These are phyloP conservation scores for Charaxes varanes DNA, from an alignment of 1,140 invertebrate genomes.

Conservation along the genomic window DNA sequence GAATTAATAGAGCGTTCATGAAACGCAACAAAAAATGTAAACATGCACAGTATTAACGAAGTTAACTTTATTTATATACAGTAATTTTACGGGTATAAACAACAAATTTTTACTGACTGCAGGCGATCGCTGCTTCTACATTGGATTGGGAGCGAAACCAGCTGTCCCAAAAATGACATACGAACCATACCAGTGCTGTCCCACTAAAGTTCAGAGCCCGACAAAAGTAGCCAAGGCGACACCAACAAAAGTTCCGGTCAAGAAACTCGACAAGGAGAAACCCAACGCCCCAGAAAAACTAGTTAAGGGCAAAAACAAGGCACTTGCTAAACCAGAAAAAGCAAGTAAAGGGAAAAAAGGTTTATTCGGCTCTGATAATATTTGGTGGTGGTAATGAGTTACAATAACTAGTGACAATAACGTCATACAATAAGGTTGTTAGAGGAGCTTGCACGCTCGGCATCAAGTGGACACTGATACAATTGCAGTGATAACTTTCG, in stretches of 20 bases:
- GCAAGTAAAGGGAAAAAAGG: constrained; percentile 82
- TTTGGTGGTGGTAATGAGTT: constrained; percentile 77
- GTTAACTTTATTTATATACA: constrained; percentile 55
- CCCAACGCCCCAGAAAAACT: constrained; percentile 47
- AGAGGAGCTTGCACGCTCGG: constrained; percentile 43
- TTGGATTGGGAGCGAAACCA: constrained; percentile 91
- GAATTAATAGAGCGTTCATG: constrained; percentile 54
- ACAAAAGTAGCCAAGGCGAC: constrained; percentile 82
- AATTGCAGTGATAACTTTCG: too few relatives aligned
- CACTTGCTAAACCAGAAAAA: constrained; percentile 71
- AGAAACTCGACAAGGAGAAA: constrained; percentile 61
- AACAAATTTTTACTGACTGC: constrained; percentile 76
- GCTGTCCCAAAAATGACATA: constrained; percentile 85
- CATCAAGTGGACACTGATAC: constrained; percentile 68
- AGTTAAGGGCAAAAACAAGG: constrained; percentile 66
- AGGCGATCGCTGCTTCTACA: constrained; percentile 97
- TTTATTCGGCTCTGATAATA: constrained; percentile 87
- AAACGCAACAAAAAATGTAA: constrained; percentile 43
- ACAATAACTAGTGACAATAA: constrained; percentile 39
- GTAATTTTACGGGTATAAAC: constrained; percentile 60
- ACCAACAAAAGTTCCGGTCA: constrained; percentile 67
- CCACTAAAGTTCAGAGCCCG: constrained; percentile 83
- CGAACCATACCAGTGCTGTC: constrained; percentile 93
- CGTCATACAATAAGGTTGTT: constrained; percentile 43
- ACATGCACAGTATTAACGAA: constrained; percentile 66